phyloP scores from a whole-genome alignment of 2,797 vertebrate species.

The Helarctos malayanus region DNA sequence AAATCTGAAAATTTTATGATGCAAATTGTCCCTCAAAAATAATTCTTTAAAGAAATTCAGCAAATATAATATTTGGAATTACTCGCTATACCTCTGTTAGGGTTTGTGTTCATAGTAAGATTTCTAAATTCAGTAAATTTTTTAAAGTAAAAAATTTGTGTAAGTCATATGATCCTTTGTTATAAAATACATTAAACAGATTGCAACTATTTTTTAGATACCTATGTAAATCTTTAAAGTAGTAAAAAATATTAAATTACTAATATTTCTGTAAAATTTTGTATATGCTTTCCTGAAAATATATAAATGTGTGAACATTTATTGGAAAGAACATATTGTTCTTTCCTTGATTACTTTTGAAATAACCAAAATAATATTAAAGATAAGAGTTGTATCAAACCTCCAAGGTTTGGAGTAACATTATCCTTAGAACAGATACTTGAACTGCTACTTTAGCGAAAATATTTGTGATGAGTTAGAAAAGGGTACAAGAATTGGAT shows the following conservation, averaged over 20 bases:
- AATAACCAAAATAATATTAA: neutral
- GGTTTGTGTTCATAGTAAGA: neutral
- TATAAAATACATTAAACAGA: neutral
- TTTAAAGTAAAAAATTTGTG: neutral
- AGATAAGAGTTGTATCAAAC: neutral
- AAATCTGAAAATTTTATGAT: neutral
- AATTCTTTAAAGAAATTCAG: neutral
- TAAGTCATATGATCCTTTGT: neutral
- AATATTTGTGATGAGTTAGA: neutral
- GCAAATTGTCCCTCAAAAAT: neutral
- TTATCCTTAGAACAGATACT: neutral
- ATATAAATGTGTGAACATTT: neutral
- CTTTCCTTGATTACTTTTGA: neutral
- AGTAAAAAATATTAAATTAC: neutral
- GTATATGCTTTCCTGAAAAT: neutral
- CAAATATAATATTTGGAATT: neutral
- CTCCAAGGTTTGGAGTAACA: neutral
- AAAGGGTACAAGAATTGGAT: neutral
- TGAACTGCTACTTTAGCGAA: neutral
- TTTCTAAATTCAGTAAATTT: neutral
- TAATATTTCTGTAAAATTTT: neutral
- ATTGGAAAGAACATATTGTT: neutral
- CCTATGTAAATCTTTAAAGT: neutral
- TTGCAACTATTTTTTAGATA: neutral
- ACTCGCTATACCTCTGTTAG: neutral